A percentile compares a stretch with the other conserved stretches of the same genome.
phyloP scores from a whole-genome alignment of 2,113 vertebrate genomes.

The Cariama cristata region DNA sequence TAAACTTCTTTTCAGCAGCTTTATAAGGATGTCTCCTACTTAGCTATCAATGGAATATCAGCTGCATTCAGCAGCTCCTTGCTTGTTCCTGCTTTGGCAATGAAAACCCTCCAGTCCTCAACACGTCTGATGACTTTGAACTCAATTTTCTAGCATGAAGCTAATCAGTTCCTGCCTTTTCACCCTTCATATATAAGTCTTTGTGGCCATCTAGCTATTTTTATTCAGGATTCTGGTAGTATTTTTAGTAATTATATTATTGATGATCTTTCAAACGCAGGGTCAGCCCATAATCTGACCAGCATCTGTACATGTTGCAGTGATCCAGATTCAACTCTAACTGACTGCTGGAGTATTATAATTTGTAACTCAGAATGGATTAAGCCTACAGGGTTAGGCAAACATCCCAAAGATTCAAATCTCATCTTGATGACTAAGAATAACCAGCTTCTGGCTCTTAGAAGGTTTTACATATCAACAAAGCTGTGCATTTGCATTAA shows the following conservation, averaged over 20 bases:
- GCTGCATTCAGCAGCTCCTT: constrained; percentile 51
- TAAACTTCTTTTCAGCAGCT: constrained; percentile 23
- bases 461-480: constrained; percentile 67
- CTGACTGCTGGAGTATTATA: background rate
- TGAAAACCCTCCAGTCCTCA: constrained; percentile 35
- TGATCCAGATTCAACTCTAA: background rate
- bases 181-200: background rate
- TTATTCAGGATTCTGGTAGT: background rate
- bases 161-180: constrained; percentile 47
- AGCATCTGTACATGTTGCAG: background rate
- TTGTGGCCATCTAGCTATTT: background rate
- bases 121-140: constrained; percentile 9
- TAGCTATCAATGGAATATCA: constrained; percentile 47
- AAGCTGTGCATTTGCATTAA: constrained; percentile 67
- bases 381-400: constrained; percentile 64
- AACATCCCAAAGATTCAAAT: constrained; percentile 65
- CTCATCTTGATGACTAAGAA: constrained; percentile 70
- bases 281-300: background rate
- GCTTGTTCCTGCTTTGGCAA: background rate
- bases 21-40: constrained; percentile 33
- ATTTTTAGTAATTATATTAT: constrained; percentile 4
- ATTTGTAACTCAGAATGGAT: constrained; percentile 55
- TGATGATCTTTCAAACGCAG: background rate
- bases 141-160: constrained; percentile 43
- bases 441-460: constrained; percentile 64